Evolutionary conservation across 1,140 invertebrate genomes (phyloP).

Genomic region (Camponotus floridanus): DNA sequence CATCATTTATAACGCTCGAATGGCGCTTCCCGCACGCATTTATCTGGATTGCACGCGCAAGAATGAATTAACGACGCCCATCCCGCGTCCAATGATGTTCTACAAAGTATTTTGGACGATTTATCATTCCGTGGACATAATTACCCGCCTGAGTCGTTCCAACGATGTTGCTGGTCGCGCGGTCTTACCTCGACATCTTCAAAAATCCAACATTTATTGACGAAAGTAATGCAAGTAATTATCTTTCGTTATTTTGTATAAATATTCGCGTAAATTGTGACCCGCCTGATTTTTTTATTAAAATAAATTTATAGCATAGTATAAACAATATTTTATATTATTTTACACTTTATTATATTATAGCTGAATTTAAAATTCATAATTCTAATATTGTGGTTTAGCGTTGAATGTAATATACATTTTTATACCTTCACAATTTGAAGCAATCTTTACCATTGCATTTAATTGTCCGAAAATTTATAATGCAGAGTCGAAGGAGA

Average conservation of each 20-base stretch:
- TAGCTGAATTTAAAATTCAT: background rate
- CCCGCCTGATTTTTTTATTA: background rate
- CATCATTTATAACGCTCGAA: slow-evolving; percentile 77
- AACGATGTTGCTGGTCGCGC: background rate
- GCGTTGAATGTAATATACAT: background rate
- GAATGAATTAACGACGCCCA: slow-evolving; percentile 78
- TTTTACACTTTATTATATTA: background rate
- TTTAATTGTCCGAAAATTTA: slow-evolving; percentile 17
- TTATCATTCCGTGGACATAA: slow-evolving; percentile 75
- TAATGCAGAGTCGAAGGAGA: background rate
- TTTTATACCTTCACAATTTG: background rate
- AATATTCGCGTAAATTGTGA: background rate
- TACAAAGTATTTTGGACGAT: slow-evolving; percentile 79
- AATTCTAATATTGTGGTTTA: background rate
- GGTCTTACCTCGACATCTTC: background rate
- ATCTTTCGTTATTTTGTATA: background rate
- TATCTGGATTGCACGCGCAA: slow-evolving; percentile 73
- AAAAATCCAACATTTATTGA: slow-evolving; percentile 16
- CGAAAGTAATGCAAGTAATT: slow-evolving; percentile 1
- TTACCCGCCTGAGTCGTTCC: slow-evolving; percentile 60
- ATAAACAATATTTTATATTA: background rate
- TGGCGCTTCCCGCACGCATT: slow-evolving; percentile 67
- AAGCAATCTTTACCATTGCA: slow-evolving; percentile 13
- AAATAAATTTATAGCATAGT: background rate
- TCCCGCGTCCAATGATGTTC: slow-evolving; percentile 72